Conservation (phyloP, 2,888 invertebrate genomes). For the Aphodius granarius region DNA sequence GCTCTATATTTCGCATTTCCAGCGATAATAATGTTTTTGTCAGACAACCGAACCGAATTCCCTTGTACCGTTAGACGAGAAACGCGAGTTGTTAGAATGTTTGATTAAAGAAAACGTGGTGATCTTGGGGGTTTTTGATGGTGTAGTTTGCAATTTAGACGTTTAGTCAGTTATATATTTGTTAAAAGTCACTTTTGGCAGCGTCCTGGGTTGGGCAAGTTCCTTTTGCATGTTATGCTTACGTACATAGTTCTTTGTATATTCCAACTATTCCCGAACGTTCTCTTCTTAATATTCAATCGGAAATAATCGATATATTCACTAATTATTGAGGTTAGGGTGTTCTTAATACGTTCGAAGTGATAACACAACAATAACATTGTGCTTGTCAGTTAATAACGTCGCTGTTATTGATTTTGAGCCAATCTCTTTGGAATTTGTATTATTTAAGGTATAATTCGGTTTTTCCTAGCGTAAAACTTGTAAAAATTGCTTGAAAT, state of each 20-base stretch:
- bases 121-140: neutral
- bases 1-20: slow-evolving; percentile 36
- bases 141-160: neutral
- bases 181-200: slow-evolving; percentile 34
- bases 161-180: neutral
- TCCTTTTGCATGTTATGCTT: slow-evolving; percentile 37
- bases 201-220: slow-evolving; percentile 41
- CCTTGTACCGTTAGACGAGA: neutral
- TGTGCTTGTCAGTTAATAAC: neutral
- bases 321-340: neutral
- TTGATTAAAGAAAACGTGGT: neutral
- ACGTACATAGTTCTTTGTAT: slow-evolving; percentile 35
- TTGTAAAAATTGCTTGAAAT: neutral
- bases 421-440: neutral
- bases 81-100: neutral
- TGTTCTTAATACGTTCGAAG: neutral
- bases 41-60: neutral
- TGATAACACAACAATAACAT: slow-evolving; percentile 2
- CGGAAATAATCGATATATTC: neutral
- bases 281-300: neutral
- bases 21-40: slow-evolving; percentile 50
- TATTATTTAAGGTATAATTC: neutral
- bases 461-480: neutral
- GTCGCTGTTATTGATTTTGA: slow-evolving; percentile 26
- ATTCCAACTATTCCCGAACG: neutral